These are phyloP conservation scores for Panonychus citri DNA, from an alignment of 1,140 invertebrate species.

Conservation along the genomic window DNA sequence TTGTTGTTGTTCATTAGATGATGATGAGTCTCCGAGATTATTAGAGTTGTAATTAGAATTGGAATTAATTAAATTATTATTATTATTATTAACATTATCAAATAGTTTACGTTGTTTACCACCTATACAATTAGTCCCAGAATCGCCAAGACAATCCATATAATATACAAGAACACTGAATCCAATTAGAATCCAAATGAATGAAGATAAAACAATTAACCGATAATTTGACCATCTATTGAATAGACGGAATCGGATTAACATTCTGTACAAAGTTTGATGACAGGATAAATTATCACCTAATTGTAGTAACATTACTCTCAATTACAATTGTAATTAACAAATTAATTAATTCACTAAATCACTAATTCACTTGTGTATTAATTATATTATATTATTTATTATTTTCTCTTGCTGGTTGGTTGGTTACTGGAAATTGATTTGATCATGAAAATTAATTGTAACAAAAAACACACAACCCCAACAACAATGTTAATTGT, in stretches of 20 bases:
- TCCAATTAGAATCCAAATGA: constrained; percentile 84
- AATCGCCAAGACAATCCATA: constrained; percentile 34
- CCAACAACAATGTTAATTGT: no score
- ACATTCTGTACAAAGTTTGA: not conserved
- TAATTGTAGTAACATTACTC: no score
- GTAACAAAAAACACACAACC: no score
- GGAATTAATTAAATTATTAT: not conserved
- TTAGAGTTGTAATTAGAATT: not conserved
- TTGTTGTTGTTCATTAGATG: not conserved
- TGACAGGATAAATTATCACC: no score
- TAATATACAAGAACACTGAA: constrained; percentile 75
- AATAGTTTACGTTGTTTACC: not conserved
- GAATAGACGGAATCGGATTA: not conserved
- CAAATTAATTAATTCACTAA: no score
- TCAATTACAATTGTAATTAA: no score
- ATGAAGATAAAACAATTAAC: constrained; percentile 71
- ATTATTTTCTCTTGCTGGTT: no score
- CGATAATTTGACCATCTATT: constrained; percentile 66
- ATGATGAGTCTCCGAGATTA: no score
- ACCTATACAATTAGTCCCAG: not conserved
- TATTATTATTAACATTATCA: not conserved
- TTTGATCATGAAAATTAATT: no score
- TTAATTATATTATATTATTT: no score
- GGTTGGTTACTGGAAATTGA: no score
- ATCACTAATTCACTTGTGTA: no score